A percentile compares a stretch with the other conserved stretches of the same genome.
Evolutionary conservation across 2,113 vertebrate species (phyloP).

Genomic region (Esox niger): DNA sequence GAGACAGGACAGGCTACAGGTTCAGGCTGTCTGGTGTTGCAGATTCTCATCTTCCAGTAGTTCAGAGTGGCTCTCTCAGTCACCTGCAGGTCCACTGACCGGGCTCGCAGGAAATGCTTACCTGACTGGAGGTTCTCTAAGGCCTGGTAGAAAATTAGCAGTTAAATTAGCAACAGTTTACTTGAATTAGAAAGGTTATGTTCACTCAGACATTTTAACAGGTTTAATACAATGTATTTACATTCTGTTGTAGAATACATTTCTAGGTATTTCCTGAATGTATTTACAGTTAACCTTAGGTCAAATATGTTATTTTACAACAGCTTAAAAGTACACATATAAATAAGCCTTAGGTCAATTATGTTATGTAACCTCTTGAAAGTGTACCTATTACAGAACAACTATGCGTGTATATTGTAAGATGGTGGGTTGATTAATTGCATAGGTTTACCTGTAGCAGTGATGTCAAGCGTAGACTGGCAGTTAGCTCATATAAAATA

Average conservation of each 20-base stretch:
- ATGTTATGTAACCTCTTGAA: no score
- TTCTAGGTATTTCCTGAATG: no score
- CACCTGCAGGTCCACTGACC: constrained; percentile 53
- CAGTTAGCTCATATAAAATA: constrained; percentile 61
- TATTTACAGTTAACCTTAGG: no score
- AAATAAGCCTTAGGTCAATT: no score
- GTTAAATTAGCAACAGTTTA: no score
- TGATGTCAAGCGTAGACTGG: constrained; percentile 57
- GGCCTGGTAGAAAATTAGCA: constrained; percentile 46
- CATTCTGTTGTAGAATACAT: no score
- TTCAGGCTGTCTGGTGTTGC: constrained; percentile 62
- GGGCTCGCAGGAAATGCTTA: constrained; percentile 58
- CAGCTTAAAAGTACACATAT: no score
- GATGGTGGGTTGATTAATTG: neutral
- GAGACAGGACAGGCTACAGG: constrained; percentile 59
- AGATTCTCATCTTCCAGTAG: constrained; percentile 62
- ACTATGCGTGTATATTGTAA: neutral
- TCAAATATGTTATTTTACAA: no score
- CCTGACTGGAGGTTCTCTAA: constrained; percentile 69
- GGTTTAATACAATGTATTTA: no score
- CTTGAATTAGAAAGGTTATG: no score
- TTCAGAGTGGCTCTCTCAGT: constrained; percentile 64
- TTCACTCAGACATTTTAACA: no score
- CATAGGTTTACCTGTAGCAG: constrained; percentile 58
- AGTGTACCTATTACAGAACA: no score